phyloP scores from a whole-genome alignment of 2,113 vertebrate genomes.

The Myocastor coypus region DNA sequence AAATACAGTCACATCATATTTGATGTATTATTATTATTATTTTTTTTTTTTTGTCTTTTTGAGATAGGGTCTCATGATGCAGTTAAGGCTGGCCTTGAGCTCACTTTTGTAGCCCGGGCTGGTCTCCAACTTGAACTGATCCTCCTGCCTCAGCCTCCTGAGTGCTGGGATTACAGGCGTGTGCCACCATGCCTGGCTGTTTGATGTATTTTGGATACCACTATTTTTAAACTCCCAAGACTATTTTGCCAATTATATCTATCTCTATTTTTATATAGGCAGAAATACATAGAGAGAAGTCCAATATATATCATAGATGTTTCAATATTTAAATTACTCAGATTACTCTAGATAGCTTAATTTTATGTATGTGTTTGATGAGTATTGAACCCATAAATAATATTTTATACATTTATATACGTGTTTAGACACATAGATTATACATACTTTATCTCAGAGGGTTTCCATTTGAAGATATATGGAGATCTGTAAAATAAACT shows the following conservation, averaged over 20 bases:
- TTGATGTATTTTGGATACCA: background rate
- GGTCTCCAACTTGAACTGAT: no score
- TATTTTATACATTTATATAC: background rate
- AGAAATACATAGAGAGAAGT: background rate
- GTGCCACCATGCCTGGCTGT: no score
- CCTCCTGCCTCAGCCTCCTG: no score
- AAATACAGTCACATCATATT: background rate
- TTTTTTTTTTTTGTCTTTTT: no score
- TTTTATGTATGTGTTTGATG: constrained; percentile 36
- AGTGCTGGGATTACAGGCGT: no score
- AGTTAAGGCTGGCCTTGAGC: no score
- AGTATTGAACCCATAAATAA: background rate
- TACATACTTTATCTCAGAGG: background rate
- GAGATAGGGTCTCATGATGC: no score
- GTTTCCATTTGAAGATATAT: constrained; percentile 11
- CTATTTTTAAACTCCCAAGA: constrained; percentile 16
- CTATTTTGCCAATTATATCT: background rate
- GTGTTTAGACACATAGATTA: background rate
- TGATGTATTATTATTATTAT: no score
- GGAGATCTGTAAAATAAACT: constrained; percentile 1
- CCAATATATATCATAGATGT: background rate
- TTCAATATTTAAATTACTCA: background rate
- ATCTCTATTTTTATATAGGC: background rate
- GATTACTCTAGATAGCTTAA: background rate
- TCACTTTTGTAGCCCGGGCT: no score